These are phyloP conservation scores for Antidorcas marsupialis DNA, from an alignment of 2,113 vertebrate species.

Conservation along the genomic window DNA sequence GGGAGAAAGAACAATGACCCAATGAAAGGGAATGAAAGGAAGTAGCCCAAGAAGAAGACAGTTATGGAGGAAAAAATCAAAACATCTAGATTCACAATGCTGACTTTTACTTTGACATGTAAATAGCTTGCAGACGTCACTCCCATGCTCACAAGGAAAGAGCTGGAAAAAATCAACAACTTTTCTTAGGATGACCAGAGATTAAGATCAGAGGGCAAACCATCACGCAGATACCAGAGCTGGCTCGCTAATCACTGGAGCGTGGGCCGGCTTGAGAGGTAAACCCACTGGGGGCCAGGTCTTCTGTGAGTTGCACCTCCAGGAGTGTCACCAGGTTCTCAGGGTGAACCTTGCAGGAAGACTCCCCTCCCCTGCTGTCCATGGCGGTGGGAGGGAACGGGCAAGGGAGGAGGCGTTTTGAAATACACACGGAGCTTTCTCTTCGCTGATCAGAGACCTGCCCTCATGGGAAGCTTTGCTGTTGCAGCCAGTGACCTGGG, in stretches of 20 bases:
- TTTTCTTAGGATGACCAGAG: not conserved
- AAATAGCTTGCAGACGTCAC: not conserved
- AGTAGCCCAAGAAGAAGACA: not conserved
- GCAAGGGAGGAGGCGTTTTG: not conserved
- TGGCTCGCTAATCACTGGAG: not conserved
- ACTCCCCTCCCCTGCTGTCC: not conserved
- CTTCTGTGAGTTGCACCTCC: not conserved
- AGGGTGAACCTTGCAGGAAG: accelerated
- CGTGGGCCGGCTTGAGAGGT: accelerated
- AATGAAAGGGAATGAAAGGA: not conserved
- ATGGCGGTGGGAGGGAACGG: too few species aligned
- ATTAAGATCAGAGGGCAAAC: not conserved
- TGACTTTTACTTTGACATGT: not conserved
- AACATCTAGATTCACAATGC: not conserved
- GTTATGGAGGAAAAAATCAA: not conserved
- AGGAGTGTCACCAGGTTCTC: not conserved
- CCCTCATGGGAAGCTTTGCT: not conserved
- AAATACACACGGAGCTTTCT: not conserved
- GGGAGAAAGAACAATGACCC: not conserved
- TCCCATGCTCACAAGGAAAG: not conserved
- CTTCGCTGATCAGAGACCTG: not conserved
- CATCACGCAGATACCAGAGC: not conserved
- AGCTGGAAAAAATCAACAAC: not conserved
- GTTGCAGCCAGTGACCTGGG: not conserved
- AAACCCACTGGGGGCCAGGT: too few species aligned